Conservation (phyloP, 2,888 invertebrate genomes). For the Zaprionus lineosus region DNA sequence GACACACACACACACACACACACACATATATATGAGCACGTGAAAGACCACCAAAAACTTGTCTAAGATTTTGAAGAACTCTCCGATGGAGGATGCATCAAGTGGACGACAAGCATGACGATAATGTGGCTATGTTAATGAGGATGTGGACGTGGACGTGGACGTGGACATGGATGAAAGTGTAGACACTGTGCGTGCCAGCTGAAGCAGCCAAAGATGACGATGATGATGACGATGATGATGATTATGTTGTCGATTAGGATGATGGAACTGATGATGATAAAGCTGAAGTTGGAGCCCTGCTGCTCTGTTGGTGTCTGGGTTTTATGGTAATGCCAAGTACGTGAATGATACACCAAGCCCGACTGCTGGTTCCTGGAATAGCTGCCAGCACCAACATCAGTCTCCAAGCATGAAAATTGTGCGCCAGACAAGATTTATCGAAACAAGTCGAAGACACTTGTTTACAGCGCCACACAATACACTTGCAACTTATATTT, state of each 20-base stretch:
- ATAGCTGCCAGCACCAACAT: constrained; percentile 30
- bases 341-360: constrained; percentile 64
- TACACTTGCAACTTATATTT: constrained; percentile 17
- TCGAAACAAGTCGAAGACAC: constrained; percentile 61
- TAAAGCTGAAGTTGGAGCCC: neutral
- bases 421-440: constrained; percentile 63
- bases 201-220: constrained; percentile 25
- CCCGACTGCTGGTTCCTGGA: constrained; percentile 55
- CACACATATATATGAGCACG: neutral
- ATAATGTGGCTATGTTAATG: constrained; percentile 51
- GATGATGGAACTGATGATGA: constrained; percentile 24
- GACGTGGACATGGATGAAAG: neutral
- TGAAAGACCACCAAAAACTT: too few species aligned
- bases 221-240: constrained; percentile 26
- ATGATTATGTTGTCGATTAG: neutral
- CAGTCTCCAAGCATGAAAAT: constrained; percentile 24
- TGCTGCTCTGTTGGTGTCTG: constrained; percentile 13
- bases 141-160: constrained; percentile 12
- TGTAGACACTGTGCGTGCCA: constrained; percentile 45
- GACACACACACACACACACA: constrained; percentile 9
- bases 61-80: constrained; percentile 35
- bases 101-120: constrained; percentile 66
- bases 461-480: constrained; percentile 38
- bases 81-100: constrained; percentile 57
- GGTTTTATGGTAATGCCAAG: constrained; percentile 69